Evolutionary conservation across 2,797 vertebrate genomes (phyloP).

Genomic region (Sebastes matsubarae): DNA sequence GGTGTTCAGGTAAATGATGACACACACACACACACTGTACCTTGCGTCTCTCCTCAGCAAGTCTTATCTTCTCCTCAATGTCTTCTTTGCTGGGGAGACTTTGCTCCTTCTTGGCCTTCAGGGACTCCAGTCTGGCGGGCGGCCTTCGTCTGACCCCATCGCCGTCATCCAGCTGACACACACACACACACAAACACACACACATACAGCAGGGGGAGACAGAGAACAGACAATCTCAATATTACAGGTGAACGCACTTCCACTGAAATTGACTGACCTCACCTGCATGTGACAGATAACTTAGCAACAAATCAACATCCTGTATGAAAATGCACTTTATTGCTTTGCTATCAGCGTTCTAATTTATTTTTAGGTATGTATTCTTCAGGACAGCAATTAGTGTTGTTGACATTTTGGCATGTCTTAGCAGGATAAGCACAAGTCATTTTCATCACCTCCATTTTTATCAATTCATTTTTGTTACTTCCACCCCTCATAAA

Average conservation of each 20-base stretch:
- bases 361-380: neutral
- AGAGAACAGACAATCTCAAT: neutral
- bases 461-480: too few species aligned
- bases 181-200: constrained; percentile 16
- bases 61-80: constrained; percentile 82
- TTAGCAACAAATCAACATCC: neutral
- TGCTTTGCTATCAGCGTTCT: neutral
- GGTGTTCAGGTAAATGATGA: neutral
- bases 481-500: too few species aligned
- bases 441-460: too few species aligned
- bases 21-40: constrained; percentile 39
- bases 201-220: constrained; percentile 16
- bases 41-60: constrained; percentile 77
- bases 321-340: neutral
- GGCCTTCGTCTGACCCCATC: constrained; percentile 74
- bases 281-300: neutral
- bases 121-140: constrained; percentile 86
- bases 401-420: neutral
- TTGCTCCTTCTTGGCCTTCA: constrained; percentile 72
- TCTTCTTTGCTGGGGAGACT: constrained; percentile 75
- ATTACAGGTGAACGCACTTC: neutral
- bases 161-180: constrained; percentile 70
- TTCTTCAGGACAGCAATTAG: neutral
- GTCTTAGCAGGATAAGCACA: neutral
- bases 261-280: neutral